These are phyloP conservation scores for Pherbina coryleti DNA, from an alignment of 2,888 invertebrate genomes.

Conservation along the genomic window DNA sequence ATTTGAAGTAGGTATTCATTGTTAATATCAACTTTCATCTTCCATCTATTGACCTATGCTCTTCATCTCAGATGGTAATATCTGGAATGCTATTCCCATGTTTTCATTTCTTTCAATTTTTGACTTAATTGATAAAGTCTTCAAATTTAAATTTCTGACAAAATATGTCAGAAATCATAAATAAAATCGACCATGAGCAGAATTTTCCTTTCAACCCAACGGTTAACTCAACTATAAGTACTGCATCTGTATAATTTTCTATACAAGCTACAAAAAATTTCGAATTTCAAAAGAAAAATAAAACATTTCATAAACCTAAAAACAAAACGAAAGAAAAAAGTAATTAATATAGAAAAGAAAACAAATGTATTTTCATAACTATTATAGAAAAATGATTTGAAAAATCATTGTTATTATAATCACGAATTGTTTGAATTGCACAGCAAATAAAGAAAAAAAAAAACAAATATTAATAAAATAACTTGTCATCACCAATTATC, in stretches of 20 bases:
- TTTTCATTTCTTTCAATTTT: too few relatives aligned
- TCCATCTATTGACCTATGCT: too few relatives aligned
- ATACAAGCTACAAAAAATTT: slow-evolving; percentile 17
- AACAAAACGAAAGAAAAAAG: background rate
- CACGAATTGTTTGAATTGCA: slow-evolving; percentile 6
- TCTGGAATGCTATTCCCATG: too few relatives aligned
- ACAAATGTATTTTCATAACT: slow-evolving; percentile 21
- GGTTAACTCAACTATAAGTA: background rate
- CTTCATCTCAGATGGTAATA: too few relatives aligned
- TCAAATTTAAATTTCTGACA: too few relatives aligned
- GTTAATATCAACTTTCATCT: too few relatives aligned
- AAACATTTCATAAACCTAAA: background rate
- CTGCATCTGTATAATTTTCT: background rate
- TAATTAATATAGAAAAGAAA: slow-evolving; percentile 17
- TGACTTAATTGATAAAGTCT: too few relatives aligned
- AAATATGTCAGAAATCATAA: too few relatives aligned
- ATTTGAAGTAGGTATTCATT: too few relatives aligned
- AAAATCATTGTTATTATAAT: slow-evolving; percentile 7
- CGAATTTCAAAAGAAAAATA: slow-evolving; percentile 20
- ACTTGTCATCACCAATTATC: too few relatives aligned
- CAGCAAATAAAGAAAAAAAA: slow-evolving; percentile 11
- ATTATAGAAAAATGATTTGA: background rate
- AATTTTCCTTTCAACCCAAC: background rate
- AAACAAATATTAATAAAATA: background rate
- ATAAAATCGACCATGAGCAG: background rate